phyloP scores from a whole-genome alignment of 2,888 invertebrate species.

The Girardia tigrina region DNA sequence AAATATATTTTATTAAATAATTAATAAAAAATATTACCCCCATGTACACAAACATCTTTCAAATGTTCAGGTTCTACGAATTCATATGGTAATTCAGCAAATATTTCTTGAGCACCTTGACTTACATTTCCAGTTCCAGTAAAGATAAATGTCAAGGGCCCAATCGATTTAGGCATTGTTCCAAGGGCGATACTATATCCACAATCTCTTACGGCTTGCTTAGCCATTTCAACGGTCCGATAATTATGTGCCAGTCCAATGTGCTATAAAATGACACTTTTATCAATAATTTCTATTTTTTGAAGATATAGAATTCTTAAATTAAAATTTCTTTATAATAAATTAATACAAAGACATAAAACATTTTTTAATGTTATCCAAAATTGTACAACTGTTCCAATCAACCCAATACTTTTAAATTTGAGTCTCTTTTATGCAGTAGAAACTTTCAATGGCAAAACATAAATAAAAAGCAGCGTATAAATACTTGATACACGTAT shows the following conservation, averaged over 20 bases:
- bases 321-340: no score
- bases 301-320: not conserved
- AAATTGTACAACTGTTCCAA: no score
- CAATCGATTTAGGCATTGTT: constrained; percentile 91
- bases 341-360: no score
- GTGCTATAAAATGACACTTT: constrained; percentile 60
- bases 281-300: no score
- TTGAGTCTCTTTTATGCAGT: no score
- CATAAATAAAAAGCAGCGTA: no score
- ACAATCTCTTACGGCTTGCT: constrained; percentile 90
- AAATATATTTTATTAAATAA: no score
- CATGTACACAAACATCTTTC: constrained; percentile 84
- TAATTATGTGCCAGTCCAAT: constrained; percentile 97
- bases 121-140: constrained; percentile 95
- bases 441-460: no score
- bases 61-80: constrained; percentile 88
- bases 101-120: constrained; percentile 59
- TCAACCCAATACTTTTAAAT: no score
- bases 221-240: constrained; percentile 86
- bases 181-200: constrained; percentile 91
- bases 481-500: no score
- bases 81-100: constrained; percentile 89
- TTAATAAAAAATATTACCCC: no score
- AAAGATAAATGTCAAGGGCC: constrained; percentile 89
- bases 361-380: no score